Conservation (phyloP, 2,888 invertebrate genomes). For the Drosophila mimica region DNA sequence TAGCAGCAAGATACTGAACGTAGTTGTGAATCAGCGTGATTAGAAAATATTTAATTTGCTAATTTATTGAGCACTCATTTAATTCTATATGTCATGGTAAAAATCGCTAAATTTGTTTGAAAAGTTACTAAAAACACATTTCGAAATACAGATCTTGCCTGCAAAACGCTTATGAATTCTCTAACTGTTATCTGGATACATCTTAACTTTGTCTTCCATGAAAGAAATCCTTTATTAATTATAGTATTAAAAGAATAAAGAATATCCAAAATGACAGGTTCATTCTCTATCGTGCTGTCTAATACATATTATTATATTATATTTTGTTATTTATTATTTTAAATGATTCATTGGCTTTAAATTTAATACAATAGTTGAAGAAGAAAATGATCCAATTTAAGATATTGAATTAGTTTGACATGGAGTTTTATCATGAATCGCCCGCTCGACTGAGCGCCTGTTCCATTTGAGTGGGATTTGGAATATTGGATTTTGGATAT, state of each 20-base stretch:
- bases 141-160: background rate
- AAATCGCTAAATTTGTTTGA: background rate
- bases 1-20: background rate
- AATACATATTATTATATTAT: background rate
- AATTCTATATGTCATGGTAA: accelerated
- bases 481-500: background rate
- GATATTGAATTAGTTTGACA: conserved; percentile 8
- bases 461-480: conserved; percentile 37
- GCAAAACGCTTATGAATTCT: background rate
- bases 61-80: background rate
- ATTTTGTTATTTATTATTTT: background rate
- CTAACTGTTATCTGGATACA: background rate
- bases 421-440: conserved; percentile 26
- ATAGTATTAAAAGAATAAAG: background rate
- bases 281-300: background rate
- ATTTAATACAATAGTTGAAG: conserved; percentile 8
- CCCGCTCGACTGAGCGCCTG: conserved; percentile 5
- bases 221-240: background rate
- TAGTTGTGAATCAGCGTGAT: background rate
- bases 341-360: background rate
- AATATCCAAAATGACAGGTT: background rate
- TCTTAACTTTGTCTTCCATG: background rate
- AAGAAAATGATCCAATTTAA: conserved; percentile 16
- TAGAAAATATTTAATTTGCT: background rate
- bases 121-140: accelerated